Conservation (phyloP, 2,113 vertebrate species). For the Hemicordylus capensis region DNA sequence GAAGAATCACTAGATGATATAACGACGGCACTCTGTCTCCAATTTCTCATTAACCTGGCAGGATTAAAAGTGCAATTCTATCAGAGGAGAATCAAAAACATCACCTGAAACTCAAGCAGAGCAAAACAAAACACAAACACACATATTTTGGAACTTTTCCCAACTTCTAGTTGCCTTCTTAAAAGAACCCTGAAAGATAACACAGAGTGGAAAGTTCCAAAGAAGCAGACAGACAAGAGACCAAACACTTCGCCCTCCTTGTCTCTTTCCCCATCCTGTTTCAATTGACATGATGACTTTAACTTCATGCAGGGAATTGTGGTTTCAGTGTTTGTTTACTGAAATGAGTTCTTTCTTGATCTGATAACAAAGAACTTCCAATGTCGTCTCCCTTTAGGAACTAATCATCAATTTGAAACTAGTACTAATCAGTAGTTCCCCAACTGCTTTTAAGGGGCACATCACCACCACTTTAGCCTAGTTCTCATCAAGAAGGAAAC, state of each 20-base stretch:
- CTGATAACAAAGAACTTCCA: background rate
- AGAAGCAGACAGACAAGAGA: background rate
- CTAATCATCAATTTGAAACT: background rate
- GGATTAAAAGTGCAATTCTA: constrained; percentile 1
- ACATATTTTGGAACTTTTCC: constrained; percentile 33
- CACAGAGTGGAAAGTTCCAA: constrained; percentile 9
- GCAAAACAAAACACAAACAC: constrained; percentile 45
- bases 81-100: background rate
- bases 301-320: background rate
- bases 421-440: background rate
- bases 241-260: background rate
- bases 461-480: background rate
- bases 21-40: background rate
- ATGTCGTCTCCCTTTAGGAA: background rate
- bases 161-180: background rate
- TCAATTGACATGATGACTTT: background rate
- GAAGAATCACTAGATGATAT: background rate
- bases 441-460: background rate
- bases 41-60: background rate
- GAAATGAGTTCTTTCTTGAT: constrained; percentile 3
- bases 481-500: background rate
- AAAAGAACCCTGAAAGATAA: background rate
- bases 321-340: constrained; percentile 1
- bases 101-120: background rate
- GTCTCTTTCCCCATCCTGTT: constrained; percentile 12